A percentile compares a stretch with the other conserved stretches of the same genome.
phyloP scores from a whole-genome alignment of 2,113 vertebrate genomes.

The Platysternon megacephalum region DNA sequence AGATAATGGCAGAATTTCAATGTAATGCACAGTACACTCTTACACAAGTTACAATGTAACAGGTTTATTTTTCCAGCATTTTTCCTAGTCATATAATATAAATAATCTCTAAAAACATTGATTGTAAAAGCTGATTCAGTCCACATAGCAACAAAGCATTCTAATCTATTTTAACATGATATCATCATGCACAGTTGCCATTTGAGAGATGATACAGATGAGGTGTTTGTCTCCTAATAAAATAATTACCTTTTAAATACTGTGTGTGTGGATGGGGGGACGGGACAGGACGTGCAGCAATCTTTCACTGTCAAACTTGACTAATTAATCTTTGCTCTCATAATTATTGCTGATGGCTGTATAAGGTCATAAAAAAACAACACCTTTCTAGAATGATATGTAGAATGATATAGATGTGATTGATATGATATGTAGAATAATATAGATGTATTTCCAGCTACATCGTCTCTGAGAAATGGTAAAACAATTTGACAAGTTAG shows the following conservation, averaged over 20 bases:
- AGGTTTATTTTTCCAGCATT: background rate
- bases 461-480: background rate
- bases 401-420: constrained; percentile 18
- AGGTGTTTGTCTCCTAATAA: constrained; percentile 33
- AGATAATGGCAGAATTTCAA: background rate
- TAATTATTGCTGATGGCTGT: constrained; percentile 65
- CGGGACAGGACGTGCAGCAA: constrained; percentile 13
- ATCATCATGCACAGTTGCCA: constrained; percentile 47
- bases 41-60: background rate
- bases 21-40: background rate
- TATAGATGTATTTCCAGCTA: constrained; percentile 19
- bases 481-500: background rate
- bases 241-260: constrained; percentile 60
- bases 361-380: background rate
- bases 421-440: too few species aligned
- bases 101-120: background rate
- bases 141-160: constrained; percentile 1
- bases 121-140: constrained; percentile 41
- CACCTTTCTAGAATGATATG: constrained; percentile 34
- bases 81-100: too few species aligned
- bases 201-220: constrained; percentile 29
- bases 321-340: constrained; percentile 70
- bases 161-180: background rate
- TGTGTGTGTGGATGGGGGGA: background rate
- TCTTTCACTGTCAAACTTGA: constrained; percentile 64